Conservation (phyloP, 2,797 vertebrate species). For the Tiaroga cobitis region DNA sequence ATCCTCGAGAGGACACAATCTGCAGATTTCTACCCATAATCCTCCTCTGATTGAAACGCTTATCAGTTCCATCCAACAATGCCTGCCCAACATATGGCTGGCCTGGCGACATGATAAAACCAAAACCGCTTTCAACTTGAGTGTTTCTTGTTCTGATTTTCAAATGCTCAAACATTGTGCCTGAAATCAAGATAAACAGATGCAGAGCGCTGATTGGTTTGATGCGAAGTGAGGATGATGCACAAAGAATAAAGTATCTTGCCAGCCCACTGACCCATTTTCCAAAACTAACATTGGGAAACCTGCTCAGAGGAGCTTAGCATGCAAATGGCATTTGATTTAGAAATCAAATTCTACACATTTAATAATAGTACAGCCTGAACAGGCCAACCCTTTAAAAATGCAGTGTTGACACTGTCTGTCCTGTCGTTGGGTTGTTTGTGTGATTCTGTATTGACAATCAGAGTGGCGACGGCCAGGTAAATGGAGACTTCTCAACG, state of each 20-base stretch:
- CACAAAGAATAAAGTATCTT: conserved; percentile 46
- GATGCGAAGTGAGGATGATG: conserved; percentile 10
- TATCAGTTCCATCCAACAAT: conserved; percentile 47
- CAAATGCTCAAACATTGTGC: conserved; percentile 17
- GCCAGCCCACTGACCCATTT: conserved; percentile 60
- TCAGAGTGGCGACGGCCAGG: conserved; percentile 80
- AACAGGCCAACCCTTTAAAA: not conserved
- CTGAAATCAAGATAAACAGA: conserved; percentile 53
- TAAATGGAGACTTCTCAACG: conserved; percentile 82
- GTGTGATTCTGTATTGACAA: conserved; percentile 84
- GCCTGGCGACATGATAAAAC: conserved; percentile 50
- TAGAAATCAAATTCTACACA: conserved; percentile 50
- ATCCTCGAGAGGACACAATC: conserved; percentile 46
- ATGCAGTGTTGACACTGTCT: not conserved
- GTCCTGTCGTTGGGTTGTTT: not conserved
- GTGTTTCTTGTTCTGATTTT: conserved; percentile 16
- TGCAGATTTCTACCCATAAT: conserved; percentile 52
- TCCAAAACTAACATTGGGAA: conserved; percentile 55
- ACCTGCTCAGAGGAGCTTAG: conserved; percentile 65
- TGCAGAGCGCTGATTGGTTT: conserved; percentile 27
- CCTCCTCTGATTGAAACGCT: conserved; percentile 48
- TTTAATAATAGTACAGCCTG: not conserved
- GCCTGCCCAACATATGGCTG: conserved; percentile 42
- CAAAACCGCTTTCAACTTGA: conserved; percentile 23
- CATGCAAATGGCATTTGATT: conserved; percentile 57